These are phyloP conservation scores for Arvicanthis niloticus DNA, from an alignment of 2,113 vertebrate genomes.

Conservation along the genomic window DNA sequence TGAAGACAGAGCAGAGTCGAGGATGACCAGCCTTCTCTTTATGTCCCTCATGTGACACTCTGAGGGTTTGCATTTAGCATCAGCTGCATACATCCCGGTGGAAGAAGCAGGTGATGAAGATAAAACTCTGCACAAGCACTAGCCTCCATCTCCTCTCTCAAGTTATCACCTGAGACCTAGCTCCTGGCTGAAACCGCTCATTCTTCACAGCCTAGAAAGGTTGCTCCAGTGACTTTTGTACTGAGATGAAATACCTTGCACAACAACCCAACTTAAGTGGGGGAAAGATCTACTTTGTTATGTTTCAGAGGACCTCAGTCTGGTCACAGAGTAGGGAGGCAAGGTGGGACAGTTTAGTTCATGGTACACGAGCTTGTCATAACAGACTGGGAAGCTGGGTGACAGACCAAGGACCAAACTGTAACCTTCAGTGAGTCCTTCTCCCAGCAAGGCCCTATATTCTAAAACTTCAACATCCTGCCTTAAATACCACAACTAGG, in stretches of 20 bases:
- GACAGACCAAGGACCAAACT: not conserved
- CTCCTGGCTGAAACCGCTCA: not conserved
- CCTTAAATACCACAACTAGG: too few relatives aligned
- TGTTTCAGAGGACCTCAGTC: not conserved
- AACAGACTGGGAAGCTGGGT: not conserved
- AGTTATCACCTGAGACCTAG: not conserved
- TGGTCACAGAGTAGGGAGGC: not conserved
- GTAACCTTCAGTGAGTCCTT: not conserved
- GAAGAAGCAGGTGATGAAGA: not conserved
- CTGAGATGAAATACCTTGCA: not conserved
- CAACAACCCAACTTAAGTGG: not conserved
- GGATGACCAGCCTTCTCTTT: not conserved
- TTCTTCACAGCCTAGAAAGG: not conserved
- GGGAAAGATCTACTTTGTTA: not conserved
- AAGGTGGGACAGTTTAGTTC: not conserved
- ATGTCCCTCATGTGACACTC: not conserved
- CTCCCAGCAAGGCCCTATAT: not conserved
- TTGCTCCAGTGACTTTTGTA: accelerated
- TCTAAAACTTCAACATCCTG: not conserved
- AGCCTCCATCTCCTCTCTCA: not conserved
- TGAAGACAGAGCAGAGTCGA: not conserved
- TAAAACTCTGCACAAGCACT: not conserved
- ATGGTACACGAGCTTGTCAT: too few relatives aligned
- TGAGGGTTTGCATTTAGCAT: not conserved
- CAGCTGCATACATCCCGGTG: not conserved